Evolutionary conservation across 2,113 vertebrate genomes (phyloP).

Genomic region (Mustela nigripes): DNA sequence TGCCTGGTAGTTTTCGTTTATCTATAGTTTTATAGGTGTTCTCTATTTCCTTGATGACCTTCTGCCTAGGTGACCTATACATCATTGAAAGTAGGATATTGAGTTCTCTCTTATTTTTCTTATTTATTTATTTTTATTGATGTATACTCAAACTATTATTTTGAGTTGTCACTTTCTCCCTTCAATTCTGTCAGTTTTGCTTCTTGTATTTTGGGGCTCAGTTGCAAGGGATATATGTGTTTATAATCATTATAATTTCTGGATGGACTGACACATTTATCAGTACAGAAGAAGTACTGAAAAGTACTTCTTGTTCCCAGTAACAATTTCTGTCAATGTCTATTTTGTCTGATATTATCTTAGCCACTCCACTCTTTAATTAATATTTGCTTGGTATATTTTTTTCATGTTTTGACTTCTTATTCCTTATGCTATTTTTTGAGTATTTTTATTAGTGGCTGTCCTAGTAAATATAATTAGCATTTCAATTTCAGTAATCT

Average conservation of each 20-base stretch:
- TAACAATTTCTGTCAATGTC: background rate
- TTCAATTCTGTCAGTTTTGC: background rate
- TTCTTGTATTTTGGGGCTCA: background rate
- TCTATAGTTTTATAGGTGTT: background rate
- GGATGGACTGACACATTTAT: background rate
- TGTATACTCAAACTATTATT: background rate
- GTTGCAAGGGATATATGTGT: background rate
- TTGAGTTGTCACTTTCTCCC: background rate
- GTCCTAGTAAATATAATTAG: background rate
- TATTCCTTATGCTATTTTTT: background rate
- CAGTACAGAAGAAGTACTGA: background rate
- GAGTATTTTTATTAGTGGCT: background rate
- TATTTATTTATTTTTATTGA: background rate
- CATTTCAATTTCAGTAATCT: background rate
- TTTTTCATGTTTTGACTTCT: background rate
- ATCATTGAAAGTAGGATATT: background rate
- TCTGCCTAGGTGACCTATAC: background rate
- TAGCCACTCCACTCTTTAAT: background rate
- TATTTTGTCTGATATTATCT: background rate
- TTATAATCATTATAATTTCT: background rate
- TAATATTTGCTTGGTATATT: background rate
- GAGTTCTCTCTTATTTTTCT: background rate
- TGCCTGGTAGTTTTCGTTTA: background rate
- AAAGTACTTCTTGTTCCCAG: background rate
- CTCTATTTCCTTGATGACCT: background rate